Base-by-base conservation (phyloP, 2,113 vertebrate genomes). In the Laticauda colubrina region DNA sequence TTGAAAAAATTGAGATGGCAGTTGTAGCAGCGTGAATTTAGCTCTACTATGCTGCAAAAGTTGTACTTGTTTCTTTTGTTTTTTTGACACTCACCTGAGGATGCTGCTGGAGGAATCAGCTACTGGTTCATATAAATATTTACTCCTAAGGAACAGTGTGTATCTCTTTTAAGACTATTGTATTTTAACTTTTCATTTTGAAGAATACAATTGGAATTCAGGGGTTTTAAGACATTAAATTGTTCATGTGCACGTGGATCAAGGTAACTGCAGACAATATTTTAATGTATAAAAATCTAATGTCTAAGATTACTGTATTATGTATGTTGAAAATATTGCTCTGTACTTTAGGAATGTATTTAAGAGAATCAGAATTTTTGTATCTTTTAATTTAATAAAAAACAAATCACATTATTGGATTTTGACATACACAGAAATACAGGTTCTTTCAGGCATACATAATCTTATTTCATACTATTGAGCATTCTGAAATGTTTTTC, bases 401-500 rank as follows among this genome's bases (percentile, higher is more conserved):
- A 90, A 87, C 87, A 56, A 55, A 91, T 75, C 34, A 89, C 29
- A 88, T 26, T 12, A 3, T 69, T 92, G 69, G 14, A 90, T 34
- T 87, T 69, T 45, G 55, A 55, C 20, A 14, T 56, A 48, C 48
- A 75, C 11, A 81, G 61, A 93, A n/a, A 43, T 12, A 57, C 45
- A 56, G 87, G 53, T 94, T 39, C 51, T 89, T 64, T 61, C n/a
- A 89, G 75, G 69, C 34, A 85, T 26, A 87, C 48, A 43, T 81
- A 87, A 48, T 43, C 23, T 43, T 81, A 39, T 75, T 21, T 75
- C 14, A 51, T 64, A 45, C 4, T 26, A 11, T 26, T 90, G 88
- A 89, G 45, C 12, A 57, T 94, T 92, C 91, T 90, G 55, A 93
- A 93, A 89, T 93, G 56, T 91, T 48, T 93, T 93, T 93, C 81